These are phyloP conservation scores for Agonopterix heracliana DNA, from an alignment of 2,888 invertebrate species.

Conservation along the genomic window DNA sequence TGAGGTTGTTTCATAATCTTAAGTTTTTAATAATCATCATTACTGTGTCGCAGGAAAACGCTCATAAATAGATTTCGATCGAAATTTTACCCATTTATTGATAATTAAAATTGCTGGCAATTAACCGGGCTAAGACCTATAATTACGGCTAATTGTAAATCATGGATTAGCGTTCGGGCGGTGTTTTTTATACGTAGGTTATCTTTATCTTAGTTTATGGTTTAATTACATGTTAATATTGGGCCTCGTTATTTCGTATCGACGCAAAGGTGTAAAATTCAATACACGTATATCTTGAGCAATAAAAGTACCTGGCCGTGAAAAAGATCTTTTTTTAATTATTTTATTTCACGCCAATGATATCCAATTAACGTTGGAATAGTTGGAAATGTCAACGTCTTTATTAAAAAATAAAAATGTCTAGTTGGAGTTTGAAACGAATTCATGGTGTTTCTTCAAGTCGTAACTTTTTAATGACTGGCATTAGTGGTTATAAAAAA, in stretches of 20 bases:
- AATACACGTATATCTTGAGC: constrained; percentile 39
- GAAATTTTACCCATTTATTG: constrained; percentile 38
- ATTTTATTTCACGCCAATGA: constrained; percentile 10
- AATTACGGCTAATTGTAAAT: constrained; percentile 63
- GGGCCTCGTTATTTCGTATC: constrained; percentile 44
- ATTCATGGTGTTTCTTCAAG: no score
- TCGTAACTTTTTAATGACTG: no score
- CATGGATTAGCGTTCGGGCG: constrained; percentile 58
- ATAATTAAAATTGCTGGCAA: constrained; percentile 71
- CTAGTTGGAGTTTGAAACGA: background rate
- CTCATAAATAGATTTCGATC: constrained; percentile 43
- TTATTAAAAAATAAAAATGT: background rate
- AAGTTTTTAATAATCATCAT: background rate
- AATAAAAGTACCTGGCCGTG: constrained; percentile 33
- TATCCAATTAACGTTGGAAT: constrained; percentile 8
- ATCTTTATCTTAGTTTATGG: constrained; percentile 67
- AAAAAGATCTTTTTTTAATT: constrained; percentile 14
- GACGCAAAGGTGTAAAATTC: constrained; percentile 45
- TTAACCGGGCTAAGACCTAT: constrained; percentile 49
- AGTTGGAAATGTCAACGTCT: constrained; percentile 9
- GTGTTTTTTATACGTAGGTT: constrained; percentile 44
- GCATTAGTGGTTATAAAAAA: no score
- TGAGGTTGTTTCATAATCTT: no score
- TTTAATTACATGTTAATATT: constrained; percentile 64
- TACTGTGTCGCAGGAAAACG: constrained; percentile 16